Evolutionary conservation across 2,888 invertebrate species (phyloP), one percentile per base, ranked within the genome.

Genomic region (Drosophila nr. perissopoda): DNA sequence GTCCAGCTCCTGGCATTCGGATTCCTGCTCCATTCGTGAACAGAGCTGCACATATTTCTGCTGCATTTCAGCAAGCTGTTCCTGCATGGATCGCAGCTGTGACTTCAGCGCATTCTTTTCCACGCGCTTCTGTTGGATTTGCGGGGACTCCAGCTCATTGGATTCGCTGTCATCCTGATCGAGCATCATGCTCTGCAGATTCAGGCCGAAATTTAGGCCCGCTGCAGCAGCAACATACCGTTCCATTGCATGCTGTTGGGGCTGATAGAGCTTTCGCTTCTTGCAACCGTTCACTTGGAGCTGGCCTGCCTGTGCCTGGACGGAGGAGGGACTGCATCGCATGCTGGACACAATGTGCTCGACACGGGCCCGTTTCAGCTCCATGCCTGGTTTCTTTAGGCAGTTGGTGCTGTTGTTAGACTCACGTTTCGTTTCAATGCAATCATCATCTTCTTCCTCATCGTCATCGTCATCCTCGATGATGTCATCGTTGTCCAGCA

Each of bases 331-430:
- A 92, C 97, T 97, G 78, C 97, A 96, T 77, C 98, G 95, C 97
- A 98, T 98, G 80, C 97, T 97, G 82, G 97, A 98, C 87, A 98
- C 97, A 90, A 99, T 98, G 93, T 98, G 98, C 94, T 99, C 98
- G 80, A 98, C 98, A 84, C 98, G 96, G 51, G 98, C 98, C 87
- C 98, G 96, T 94, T 98, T 98, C 91, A 97, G 96, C 92, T 97
- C 97, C 78, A 96, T 95, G 83, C 96, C 96, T 64, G 95, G 92
- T 75, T 94, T 94, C 82, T 94, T 94, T 42, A 94, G 94, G 58
- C 94, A 93, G 49, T 51, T 63, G 25, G 64, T 49, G 60, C 67
- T 71, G 36, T 94, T 93, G 73, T 94, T 93, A 77, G 95, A 95
- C 85, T 94, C 94, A 89, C 94, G 94, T 91, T 89, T 87, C 27